Percentiles rank a stretch among this genome's conserved stretches.
Conservation (phyloP, 2,888 invertebrate genomes). For the Limenitis camilla region DNA sequence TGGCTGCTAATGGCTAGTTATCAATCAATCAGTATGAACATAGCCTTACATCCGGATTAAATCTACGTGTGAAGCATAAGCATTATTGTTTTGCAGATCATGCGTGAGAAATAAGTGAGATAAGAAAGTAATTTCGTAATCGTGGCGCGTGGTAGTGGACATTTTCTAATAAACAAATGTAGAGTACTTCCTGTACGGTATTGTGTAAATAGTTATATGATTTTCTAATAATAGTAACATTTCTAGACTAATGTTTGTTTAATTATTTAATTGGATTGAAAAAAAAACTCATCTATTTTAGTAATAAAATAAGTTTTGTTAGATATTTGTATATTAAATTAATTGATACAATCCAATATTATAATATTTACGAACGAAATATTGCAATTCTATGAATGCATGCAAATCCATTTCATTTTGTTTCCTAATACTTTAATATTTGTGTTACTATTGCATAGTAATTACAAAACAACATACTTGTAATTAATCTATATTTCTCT, state of each 20-base stretch:
- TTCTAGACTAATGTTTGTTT: too few relatives aligned
- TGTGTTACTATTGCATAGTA: neutral
- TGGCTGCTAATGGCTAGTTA: neutral
- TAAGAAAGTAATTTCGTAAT: constrained; percentile 20
- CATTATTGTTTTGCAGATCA: constrained; percentile 21
- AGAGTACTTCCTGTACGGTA: neutral
- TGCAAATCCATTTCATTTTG: too few relatives aligned
- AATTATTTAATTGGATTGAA: too few relatives aligned
- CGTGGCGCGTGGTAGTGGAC: constrained; percentile 3
- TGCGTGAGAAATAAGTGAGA: constrained; percentile 18
- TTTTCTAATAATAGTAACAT: too few relatives aligned
- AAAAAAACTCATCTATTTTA: too few relatives aligned
- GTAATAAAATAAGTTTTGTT: too few relatives aligned
- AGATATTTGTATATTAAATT: too few relatives aligned
- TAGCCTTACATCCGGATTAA: neutral
- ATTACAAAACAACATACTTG: neutral
- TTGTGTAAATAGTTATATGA: too few relatives aligned
- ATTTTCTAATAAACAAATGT: constrained; percentile 1
- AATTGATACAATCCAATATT: too few relatives aligned
- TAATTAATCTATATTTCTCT: constrained; percentile 1
- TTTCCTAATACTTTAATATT: neutral
- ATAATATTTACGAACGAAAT: too few relatives aligned
- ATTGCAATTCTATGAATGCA: too few relatives aligned
- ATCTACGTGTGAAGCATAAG: constrained; percentile 12
- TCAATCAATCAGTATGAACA: neutral